Percentiles rank a stretch among this genome's conserved stretches.
phyloP scores from a whole-genome alignment of 2,888 invertebrate genomes.

The Cantharis rustica region DNA sequence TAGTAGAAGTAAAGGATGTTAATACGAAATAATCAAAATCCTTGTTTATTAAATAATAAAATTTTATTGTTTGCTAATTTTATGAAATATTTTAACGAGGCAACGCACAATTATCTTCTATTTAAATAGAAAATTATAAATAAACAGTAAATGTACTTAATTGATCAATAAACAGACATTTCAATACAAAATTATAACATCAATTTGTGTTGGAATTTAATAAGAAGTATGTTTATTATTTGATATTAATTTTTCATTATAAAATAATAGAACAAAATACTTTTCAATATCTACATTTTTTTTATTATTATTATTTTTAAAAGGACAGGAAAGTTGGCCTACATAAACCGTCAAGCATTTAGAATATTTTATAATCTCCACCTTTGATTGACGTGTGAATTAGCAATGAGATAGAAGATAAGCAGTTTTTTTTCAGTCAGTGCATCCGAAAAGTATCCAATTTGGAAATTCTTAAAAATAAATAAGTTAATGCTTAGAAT shows the following conservation, averaged over 20 bases:
- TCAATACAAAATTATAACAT: neutral
- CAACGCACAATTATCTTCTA: neutral
- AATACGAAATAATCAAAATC: neutral
- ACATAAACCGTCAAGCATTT: neutral
- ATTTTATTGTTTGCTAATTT: neutral
- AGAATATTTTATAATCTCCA: neutral
- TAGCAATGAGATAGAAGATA: neutral
- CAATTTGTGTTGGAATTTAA: neutral
- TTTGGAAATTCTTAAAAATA: neutral
- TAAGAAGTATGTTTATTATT: neutral
- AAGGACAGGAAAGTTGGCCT: neutral
- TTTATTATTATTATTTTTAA: neutral
- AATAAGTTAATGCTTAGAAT: too few relatives aligned
- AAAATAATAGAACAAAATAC: neutral
- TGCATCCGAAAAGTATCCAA: neutral
- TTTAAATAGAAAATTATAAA: neutral
- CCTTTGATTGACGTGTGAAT: neutral
- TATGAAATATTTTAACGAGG: neutral
- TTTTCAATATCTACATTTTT: neutral
- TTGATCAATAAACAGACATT: neutral
- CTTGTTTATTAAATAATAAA: neutral
- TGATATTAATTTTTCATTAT: too few relatives aligned
- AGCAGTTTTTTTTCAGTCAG: neutral
- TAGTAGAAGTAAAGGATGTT: neutral
- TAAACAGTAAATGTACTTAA: neutral